Base-by-base conservation (phyloP, 2,797 vertebrate genomes). In the Helicolenus hilgendorfi region DNA sequence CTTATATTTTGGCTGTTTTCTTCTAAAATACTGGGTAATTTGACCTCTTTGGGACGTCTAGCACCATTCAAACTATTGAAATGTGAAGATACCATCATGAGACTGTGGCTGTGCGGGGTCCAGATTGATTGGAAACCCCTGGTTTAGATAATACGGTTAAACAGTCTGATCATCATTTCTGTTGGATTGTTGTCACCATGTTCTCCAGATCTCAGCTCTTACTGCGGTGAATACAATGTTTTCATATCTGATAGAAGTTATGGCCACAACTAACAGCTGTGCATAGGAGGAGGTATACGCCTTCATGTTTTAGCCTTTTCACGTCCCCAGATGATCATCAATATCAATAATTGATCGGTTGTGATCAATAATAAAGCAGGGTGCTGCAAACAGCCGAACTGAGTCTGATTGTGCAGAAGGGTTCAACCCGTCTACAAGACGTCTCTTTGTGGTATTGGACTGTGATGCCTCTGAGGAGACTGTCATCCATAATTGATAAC, bases 401-500 rank as follows among this genome's bases (percentile, higher is more conserved):
- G 82, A 87, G 78, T 82, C 41, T 90, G 81, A 94, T 89, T 85
- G 80, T 89, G 86, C 71, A 27, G 81, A 77, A 79, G 65, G 78
- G 85, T 93, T 91, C 82, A 86, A 55, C 55, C 79, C 76, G 13
- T 91, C 87, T 85, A 83, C 83, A 91, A 84, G 88, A 84, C 78
- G 29, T 84, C 56, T 91, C 90, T 86, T 90, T 91, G 89, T 92
- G 92, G 76, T 80, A 75, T 92, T 93, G 89, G 93, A 91, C 94
- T 92, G 86, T 26, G 85, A 86, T 86, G 92, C 83, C 81, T 92
- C 85, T 83, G 91, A 93, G 93, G 88, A 91, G 83, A 84, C 92
- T 77, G 72, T 36, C 81, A 96, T 96, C 79, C 81, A 96, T 96
- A 93, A 96, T 96, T 93, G 89, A 96, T 95, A 76, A 72, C 70